Conservation (phyloP, 2,113 vertebrate genomes). For the Nematolebias whitei region DNA sequence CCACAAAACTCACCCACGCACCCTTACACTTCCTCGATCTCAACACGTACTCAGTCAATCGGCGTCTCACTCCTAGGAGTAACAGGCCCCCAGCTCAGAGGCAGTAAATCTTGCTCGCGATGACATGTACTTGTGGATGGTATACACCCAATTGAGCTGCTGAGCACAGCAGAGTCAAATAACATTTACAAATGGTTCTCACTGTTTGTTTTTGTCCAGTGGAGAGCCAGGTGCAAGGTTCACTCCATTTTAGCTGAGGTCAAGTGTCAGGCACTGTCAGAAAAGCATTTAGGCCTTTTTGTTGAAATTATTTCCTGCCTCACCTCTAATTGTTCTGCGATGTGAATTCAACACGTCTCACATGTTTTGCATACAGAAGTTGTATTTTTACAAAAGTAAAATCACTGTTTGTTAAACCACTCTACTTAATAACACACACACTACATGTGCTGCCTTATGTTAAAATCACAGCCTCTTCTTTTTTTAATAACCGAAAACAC, state of each 20-base stretch:
- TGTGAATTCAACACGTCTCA: constrained; percentile 7
- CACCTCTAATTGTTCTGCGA: background rate
- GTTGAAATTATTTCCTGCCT: constrained; percentile 11
- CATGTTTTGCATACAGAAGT: accelerated
- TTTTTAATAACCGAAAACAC: no score
- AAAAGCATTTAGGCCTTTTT: constrained; percentile 19
- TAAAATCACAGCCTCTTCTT: no score
- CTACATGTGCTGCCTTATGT: background rate
- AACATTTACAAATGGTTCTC: constrained; percentile 65
- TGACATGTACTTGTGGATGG: constrained; percentile 69
- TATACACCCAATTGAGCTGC: constrained; percentile 60
- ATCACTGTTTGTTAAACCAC: no score
- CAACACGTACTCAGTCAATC: constrained; percentile 69
- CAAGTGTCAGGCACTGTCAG: constrained; percentile 37
- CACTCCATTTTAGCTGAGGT: constrained; percentile 44
- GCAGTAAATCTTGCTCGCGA: constrained; percentile 69
- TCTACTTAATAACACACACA: background rate
- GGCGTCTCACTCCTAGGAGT: constrained; percentile 55
- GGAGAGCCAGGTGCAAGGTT: constrained; percentile 41
- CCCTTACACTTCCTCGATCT: constrained; percentile 31
- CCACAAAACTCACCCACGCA: constrained; percentile 15
- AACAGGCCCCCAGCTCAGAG: constrained; percentile 52
- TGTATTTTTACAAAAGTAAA: background rate
- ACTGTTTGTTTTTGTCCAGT: constrained; percentile 58
- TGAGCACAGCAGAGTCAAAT: constrained; percentile 65